Conservation (phyloP, 2,113 vertebrate species). For the Capreolus pygargus region DNA sequence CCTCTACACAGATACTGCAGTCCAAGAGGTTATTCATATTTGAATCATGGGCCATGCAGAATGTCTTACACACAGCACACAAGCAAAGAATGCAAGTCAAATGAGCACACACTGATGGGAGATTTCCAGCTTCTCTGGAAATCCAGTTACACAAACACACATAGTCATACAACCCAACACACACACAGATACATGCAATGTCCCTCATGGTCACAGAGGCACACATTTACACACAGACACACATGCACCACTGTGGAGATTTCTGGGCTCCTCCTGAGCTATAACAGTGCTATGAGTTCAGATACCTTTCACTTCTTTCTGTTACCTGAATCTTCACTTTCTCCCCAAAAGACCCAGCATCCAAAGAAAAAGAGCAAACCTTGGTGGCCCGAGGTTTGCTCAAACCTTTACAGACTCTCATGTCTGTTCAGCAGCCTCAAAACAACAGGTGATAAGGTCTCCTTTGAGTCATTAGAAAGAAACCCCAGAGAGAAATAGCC, state of each 20-base stretch:
- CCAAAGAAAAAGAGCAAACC: not conserved
- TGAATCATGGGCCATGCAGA: not conserved
- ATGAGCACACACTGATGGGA: not conserved
- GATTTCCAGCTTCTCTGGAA: not conserved
- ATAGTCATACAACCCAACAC: not conserved
- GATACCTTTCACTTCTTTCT: not conserved
- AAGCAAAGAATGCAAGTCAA: not conserved
- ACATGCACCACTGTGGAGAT: not conserved
- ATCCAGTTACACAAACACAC: not conserved
- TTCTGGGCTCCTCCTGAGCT: not conserved
- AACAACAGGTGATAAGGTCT: not conserved
- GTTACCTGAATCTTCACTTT: not conserved
- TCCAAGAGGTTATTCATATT: not conserved
- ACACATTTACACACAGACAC: not conserved
- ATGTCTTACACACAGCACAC: not conserved
- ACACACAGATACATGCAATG: not conserved
- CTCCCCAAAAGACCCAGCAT: not conserved
- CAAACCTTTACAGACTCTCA: not conserved
- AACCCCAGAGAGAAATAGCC: not conserved
- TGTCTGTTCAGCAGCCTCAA: not conserved
- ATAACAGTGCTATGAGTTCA: not conserved
- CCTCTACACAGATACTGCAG: not conserved
- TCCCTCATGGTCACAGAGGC: not conserved
- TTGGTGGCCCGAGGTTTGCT: too few relatives aligned
- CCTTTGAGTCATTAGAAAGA: not conserved